Base-by-base conservation (phyloP, 2,888 invertebrate species). In the Metalampra italica region DNA sequence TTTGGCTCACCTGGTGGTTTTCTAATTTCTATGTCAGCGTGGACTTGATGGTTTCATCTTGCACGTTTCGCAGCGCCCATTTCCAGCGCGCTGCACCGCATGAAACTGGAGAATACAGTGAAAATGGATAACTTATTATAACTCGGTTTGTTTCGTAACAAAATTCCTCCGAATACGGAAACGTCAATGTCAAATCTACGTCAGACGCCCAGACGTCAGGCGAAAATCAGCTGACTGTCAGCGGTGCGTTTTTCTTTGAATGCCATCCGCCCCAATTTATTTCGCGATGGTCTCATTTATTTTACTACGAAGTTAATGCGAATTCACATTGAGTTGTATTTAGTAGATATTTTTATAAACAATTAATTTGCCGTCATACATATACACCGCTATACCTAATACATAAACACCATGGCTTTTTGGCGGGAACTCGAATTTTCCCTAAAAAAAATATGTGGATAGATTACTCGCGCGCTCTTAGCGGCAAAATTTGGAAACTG, bases 101-200 rank as follows among this genome's bases (percentile, higher is more conserved):
- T 46, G 56, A 47, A 54, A 56, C 59, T 62, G 60, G 56, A 62
- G 59, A 62, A 62, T 52, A 48, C 52, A 46, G 57, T 49, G 56
- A 66, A 65, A 71, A 65, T 49, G 55, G 67, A 65, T 71, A 65
- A 66, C 53, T 57, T 62, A 56, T 60, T 51, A 61, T 59, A 59
- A 64, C 59, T 52, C 66, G 59, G 57, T 67, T 67, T 60, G 62
- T 82, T 81, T 83, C 82, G 81, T 82, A 82, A 81, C 48, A 48
- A 60, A 62, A 55, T 55, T 55, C 51, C 45, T 49, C 46, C 22
- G 22, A 22, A 22, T 22, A 22, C 22, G 22, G 22, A 22, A 22
- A 48, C 49, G 30, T 47, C 49, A 49, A 46, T 32, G 53, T 54
- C 53, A 54, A 47, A 53, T 8, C 5, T 9, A 42, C 9, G 42